Percentiles rank a stretch among this genome's conserved stretches.
phyloP scores from a whole-genome alignment of 2,888 invertebrate species.

The Druceiella hillmani region DNA sequence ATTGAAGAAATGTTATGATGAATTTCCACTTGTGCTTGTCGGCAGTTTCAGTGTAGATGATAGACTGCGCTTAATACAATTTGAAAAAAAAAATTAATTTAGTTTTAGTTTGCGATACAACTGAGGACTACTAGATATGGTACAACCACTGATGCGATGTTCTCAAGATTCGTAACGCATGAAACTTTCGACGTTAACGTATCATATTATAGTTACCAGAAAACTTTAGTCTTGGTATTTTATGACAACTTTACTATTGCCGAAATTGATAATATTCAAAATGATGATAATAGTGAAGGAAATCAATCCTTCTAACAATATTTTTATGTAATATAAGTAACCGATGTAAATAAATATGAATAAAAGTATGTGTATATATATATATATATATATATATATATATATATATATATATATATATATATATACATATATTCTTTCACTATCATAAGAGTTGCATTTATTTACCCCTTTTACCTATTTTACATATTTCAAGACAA shows the following conservation, averaged over 20 bases:
- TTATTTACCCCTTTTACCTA: no score
- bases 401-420: no score
- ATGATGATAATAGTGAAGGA: slow-evolving; percentile 1
- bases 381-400: no score
- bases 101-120: neutral
- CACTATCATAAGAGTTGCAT: no score
- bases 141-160: slow-evolving; percentile 1
- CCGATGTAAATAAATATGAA: no score
- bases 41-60: neutral
- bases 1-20: neutral
- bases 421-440: no score
- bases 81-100: neutral
- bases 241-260: neutral
- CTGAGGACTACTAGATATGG: slow-evolving; percentile 1
- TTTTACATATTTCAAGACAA: no score
- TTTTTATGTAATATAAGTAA: slow-evolving; percentile 1
- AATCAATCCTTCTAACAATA: slow-evolving; percentile 1
- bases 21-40: neutral
- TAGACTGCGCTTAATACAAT: neutral
- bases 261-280: neutral
- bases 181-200: neutral
- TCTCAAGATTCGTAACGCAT: neutral
- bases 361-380: no score
- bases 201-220: neutral
- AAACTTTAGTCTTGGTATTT: neutral